Evolutionary conservation across 2,888 invertebrate species (phyloP).

Genomic region (Gonocerus acuteangulatus): DNA sequence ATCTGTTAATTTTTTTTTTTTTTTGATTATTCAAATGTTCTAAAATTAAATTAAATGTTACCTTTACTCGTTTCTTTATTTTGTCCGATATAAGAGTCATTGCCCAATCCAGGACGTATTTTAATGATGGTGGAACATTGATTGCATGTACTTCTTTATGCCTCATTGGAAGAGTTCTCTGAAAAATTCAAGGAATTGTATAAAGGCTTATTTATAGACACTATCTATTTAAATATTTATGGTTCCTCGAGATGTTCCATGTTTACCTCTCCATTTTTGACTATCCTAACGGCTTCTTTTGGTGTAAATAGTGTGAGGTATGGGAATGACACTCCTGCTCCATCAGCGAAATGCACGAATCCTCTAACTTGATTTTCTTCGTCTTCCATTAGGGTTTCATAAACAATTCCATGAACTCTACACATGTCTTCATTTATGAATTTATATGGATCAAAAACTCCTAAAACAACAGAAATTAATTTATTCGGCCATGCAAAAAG

Average conservation of each 20-base stretch:
- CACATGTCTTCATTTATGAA: slow-evolving; percentile 78
- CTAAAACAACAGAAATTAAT: too few relatives aligned
- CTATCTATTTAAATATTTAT: background rate
- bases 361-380: slow-evolving; percentile 76
- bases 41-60: too few relatives aligned
- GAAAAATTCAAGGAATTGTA: slow-evolving; percentile 53
- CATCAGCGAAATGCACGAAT: slow-evolving; percentile 44
- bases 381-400: slow-evolving; percentile 76
- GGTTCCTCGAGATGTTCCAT: too few relatives aligned
- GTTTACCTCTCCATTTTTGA: slow-evolving; percentile 74
- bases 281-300: slow-evolving; percentile 61
- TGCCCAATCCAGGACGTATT: slow-evolving; percentile 73
- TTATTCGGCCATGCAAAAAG: too few relatives aligned
- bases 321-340: slow-evolving; percentile 42
- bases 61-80: slow-evolving; percentile 69
- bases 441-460: slow-evolving; percentile 66
- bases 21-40: too few relatives aligned
- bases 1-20: too few relatives aligned
- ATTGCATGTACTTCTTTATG: slow-evolving; percentile 83
- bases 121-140: slow-evolving; percentile 73
- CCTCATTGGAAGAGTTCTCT: slow-evolving; percentile 84
- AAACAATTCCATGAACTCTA: slow-evolving; percentile 74
- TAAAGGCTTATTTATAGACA: too few relatives aligned
- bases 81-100: slow-evolving; percentile 77
- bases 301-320: slow-evolving; percentile 44